Conservation (phyloP, 2,888 invertebrate genomes). For the Hemithea aestivaria region DNA sequence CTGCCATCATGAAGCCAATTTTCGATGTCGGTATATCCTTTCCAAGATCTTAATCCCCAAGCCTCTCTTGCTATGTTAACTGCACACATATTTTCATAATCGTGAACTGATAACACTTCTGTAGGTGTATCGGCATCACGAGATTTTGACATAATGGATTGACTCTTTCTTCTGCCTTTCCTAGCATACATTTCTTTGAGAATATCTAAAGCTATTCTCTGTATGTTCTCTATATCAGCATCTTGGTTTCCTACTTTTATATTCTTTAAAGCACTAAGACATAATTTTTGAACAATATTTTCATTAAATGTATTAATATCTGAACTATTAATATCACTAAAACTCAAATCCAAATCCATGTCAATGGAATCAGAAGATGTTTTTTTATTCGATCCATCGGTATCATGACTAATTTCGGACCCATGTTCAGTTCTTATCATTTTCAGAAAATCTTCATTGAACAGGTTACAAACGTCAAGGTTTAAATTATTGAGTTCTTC, state of each 20-base stretch:
- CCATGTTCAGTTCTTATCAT: constrained; percentile 58
- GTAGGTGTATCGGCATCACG: constrained; percentile 77
- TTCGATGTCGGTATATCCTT: constrained; percentile 82
- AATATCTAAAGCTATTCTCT: constrained; percentile 74
- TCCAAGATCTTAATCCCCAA: constrained; percentile 82
- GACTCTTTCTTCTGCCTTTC: constrained; percentile 67
- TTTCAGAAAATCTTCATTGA: constrained; percentile 58
- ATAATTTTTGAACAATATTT: constrained; percentile 75
- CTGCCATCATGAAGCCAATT: constrained; percentile 82
- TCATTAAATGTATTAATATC: constrained; percentile 77
- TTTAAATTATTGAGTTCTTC: constrained; percentile 60
- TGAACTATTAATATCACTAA: constrained; percentile 76
- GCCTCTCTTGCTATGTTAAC: constrained; percentile 82
- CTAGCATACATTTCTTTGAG: constrained; percentile 75
- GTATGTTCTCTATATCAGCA: constrained; percentile 75
- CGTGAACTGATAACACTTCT: constrained; percentile 80
- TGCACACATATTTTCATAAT: constrained; percentile 83
- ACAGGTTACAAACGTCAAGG: constrained; percentile 52
- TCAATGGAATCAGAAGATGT: constrained; percentile 75
- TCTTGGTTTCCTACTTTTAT: constrained; percentile 77
- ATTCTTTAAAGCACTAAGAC: constrained; percentile 73
- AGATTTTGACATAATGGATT: constrained; percentile 55
- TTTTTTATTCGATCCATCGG: constrained; percentile 71
- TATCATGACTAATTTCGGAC: constrained; percentile 69
- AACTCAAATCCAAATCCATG: constrained; percentile 75